Evolutionary conservation across 2,797 vertebrate species (phyloP), one percentile per base, ranked within the genome.

Genomic region (Sebastes minor): DNA sequence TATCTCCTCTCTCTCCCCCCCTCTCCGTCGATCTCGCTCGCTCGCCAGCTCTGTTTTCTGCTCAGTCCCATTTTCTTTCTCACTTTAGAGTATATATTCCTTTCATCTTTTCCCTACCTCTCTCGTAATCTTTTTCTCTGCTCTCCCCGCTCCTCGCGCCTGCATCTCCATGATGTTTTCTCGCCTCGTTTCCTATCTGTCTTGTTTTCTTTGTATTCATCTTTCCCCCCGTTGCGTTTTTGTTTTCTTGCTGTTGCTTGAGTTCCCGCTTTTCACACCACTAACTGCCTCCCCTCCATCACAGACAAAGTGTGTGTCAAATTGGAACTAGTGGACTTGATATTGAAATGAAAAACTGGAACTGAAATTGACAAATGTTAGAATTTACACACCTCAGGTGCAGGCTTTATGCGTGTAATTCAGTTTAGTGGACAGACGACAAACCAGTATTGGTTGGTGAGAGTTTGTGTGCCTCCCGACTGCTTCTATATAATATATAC

Each of bases 1-100:
- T 87, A 90, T 91, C 88, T 87, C 81, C 78, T 88, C 86, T 89
- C 83, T 66, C 82, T 25, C 71, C 52, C 76, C 2, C 25, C 38
- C 27, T 55, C 53, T 83, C 71, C 25, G 22, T 64, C 78, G 69
- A 4, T 68, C 77, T 74, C 8, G 1, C 77, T 64, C 20, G 0
- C 74, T 65, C 61, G 5, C 78, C 16, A 9, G 33, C 81, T 84
- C 86, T 61, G 32, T 65, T 83, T 80, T 64, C 52, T 30, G 23
- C 70, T 76, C 38, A 18, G 52, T 84, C 63, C 68, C 46, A 60
- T 74, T 80, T 72, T 83, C 66, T 76, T 75, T 59, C 80, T 86
- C 75, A 77, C 68, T 84, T 69, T 33, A 11, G 25, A 74, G 38
- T 62, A 20, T 13, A 28, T 13, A 28, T 59, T 38, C 69, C 22